Percentiles rank a stretch among this genome's conserved stretches.
Evolutionary conservation across 2,888 invertebrate genomes (phyloP).

Genomic region (Drosophila sordidula): DNA sequence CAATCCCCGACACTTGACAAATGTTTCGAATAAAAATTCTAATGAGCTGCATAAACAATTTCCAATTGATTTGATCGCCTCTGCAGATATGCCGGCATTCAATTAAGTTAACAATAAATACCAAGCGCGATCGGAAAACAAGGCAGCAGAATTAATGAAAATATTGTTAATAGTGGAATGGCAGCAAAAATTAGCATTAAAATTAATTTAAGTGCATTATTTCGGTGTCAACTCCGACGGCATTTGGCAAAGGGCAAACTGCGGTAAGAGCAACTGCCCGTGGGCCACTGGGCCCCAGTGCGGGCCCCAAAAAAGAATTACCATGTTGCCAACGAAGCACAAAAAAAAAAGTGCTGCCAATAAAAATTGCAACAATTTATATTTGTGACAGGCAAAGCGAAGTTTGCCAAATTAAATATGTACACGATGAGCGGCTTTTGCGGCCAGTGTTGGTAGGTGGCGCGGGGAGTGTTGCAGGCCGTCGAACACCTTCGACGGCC

Average conservation of each 20-base stretch:
- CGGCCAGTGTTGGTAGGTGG: constrained; percentile 27
- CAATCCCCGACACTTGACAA: constrained; percentile 53
- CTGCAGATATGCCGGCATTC: constrained; percentile 5
- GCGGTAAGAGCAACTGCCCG: constrained; percentile 5
- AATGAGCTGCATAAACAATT: constrained; percentile 46
- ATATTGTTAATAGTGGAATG: not conserved
- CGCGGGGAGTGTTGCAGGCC: constrained; percentile 12
- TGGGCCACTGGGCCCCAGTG: constrained; percentile 14
- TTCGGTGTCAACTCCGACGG: constrained; percentile 21
- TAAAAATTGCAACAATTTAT: constrained; percentile 76
- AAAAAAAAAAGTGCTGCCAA: constrained; percentile 34
- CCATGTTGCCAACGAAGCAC: constrained; percentile 18
- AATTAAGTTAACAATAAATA: constrained; percentile 32
- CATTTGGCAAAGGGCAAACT: constrained; percentile 43
- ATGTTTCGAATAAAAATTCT: constrained; percentile 58
- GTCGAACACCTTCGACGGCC: constrained; percentile 6
- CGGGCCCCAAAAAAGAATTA: constrained; percentile 32
- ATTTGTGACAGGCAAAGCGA: constrained; percentile 74
- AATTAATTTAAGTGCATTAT: constrained; percentile 13
- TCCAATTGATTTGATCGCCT: constrained; percentile 19
- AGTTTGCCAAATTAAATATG: constrained; percentile 56
- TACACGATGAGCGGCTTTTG: constrained; percentile 34
- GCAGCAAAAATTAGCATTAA: not conserved
- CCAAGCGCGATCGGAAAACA: not conserved
- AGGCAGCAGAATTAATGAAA: not conserved